A percentile compares a stretch with the other conserved stretches of the same genome.
Conservation (phyloP, 2,113 vertebrate genomes). For the Siphamia tubifer region DNA sequence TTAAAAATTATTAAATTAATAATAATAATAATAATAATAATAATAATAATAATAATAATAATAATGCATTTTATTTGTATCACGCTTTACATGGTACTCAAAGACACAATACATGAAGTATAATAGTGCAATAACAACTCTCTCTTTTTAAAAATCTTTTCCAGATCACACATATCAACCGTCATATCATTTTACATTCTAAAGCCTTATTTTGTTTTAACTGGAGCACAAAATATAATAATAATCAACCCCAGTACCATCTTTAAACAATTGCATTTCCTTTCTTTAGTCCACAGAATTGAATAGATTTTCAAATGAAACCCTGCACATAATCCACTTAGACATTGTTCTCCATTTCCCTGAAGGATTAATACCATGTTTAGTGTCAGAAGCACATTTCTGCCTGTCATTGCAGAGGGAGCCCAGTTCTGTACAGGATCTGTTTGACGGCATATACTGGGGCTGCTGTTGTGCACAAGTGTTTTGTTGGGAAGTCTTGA, state of each 20-base stretch:
- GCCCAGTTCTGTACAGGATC: slow-evolving; percentile 41
- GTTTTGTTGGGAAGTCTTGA: slow-evolving; percentile 73
- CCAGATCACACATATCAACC: too few relatives aligned
- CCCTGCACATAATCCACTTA: slow-evolving; percentile 47
- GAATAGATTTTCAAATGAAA: slow-evolving; percentile 26
- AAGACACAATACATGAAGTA: too few relatives aligned
- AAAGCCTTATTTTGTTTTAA: background rate
- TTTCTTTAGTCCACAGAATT: slow-evolving; percentile 5
- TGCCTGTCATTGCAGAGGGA: slow-evolving; percentile 19
- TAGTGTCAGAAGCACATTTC: slow-evolving; percentile 35
- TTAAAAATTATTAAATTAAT: too few relatives aligned
- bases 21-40: too few relatives aligned
- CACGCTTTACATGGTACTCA: too few relatives aligned
- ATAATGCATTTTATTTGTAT: too few relatives aligned
- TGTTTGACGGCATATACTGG: slow-evolving; percentile 47
- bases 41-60: too few relatives aligned
- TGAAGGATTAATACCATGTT: slow-evolving; percentile 41
- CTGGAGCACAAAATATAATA: background rate
- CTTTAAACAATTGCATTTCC: background rate
- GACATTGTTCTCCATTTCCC: slow-evolving; percentile 42
- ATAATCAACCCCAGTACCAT: slow-evolving; percentile 1
- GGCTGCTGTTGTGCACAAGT: slow-evolving; percentile 50
- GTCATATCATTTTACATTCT: background rate
- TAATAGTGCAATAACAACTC: too few relatives aligned
- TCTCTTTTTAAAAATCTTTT: too few relatives aligned